Conservation (phyloP, 2,888 invertebrate species). For the Ecdyonurus torrentis region DNA sequence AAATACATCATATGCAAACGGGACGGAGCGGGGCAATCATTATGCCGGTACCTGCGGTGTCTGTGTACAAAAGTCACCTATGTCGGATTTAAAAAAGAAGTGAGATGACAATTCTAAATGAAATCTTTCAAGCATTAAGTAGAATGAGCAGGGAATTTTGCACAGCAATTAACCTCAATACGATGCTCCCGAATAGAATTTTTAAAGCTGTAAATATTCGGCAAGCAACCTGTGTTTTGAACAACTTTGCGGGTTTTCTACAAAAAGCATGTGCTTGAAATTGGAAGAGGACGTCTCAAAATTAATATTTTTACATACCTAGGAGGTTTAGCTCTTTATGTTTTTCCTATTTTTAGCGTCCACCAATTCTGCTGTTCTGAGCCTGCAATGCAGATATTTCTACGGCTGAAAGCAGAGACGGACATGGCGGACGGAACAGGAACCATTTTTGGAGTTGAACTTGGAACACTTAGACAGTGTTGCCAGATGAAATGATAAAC, state of each 20-base stretch:
- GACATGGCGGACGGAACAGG: conserved; percentile 16
- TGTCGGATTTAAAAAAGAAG: no score
- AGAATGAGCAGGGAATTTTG: no score
- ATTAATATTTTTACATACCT: not conserved
- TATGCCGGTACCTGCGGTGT: no score
- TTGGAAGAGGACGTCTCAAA: not conserved
- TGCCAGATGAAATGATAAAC: conserved; percentile 3
- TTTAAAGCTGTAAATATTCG: not conserved
- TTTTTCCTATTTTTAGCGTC: conserved; percentile 15
- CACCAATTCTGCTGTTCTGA: conserved; percentile 13
- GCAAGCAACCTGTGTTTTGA: not conserved
- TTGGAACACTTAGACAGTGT: conserved; percentile 8
- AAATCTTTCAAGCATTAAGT: no score
- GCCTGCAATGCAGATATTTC: conserved; percentile 16
- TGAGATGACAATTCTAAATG: no score
- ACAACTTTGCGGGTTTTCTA: not conserved
- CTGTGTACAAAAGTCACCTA: no score
- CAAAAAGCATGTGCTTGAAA: not conserved
- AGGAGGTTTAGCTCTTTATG: conserved; percentile 10
- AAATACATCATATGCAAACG: no score
- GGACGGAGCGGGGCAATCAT: no score
- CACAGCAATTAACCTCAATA: no score
- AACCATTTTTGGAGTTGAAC: conserved; percentile 13
- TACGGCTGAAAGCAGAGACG: conserved; percentile 13
- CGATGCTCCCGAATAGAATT: not conserved